Base-by-base conservation (phyloP, 2,888 invertebrate genomes). In the Sinhomidia bicolor region DNA sequence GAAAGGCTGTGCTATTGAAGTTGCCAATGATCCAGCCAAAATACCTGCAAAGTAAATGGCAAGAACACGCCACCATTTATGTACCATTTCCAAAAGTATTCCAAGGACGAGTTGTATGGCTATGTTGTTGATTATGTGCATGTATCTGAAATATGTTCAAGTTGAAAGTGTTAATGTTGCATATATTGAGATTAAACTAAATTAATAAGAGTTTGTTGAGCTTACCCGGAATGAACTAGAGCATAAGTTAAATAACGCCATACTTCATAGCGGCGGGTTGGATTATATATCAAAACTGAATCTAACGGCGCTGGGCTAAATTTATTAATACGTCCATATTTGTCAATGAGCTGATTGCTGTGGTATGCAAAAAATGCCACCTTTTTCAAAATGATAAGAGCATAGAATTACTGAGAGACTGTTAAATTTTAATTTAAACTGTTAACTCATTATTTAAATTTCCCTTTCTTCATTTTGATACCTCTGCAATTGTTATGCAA, bases 181-280 rank as follows among this genome's bases (percentile, higher is more conserved):
- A n/a, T n/a, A 32, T 54, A 79, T 36, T 5, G 29, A 79, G 20
- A 12, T 60, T 41, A 32, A 32, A 57, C n/a, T 14, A 65, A 32
- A 32, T 4, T n/a, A n/a, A n/a, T 36, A 36, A 36, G 36, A 65
- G 26, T 65, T 41, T 20, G 36, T 68, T 54, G 60, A 60, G 81
- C 93, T 95, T 93, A 97, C 96, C 98, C 98, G 89, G 98, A 96
- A 94, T 99, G 99, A 32, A 99, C 97, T 93, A 99, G 96, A 98
- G 99, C 99, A 93, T 99, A 99, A 0, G 98, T 97, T 68, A 98
- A 93, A 93, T 96, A 99, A 92, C 99, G 95, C 99, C 99, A 99
- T 0, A 96, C 96, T 94, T 99, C 97, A 83, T 96, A 95, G 89
- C 99, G 95, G 93, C 96, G 95, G 89, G 95, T 95, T 0, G 99